Base-by-base conservation (phyloP, 2,797 vertebrate genomes). In the Melopsittacus undulatus region DNA sequence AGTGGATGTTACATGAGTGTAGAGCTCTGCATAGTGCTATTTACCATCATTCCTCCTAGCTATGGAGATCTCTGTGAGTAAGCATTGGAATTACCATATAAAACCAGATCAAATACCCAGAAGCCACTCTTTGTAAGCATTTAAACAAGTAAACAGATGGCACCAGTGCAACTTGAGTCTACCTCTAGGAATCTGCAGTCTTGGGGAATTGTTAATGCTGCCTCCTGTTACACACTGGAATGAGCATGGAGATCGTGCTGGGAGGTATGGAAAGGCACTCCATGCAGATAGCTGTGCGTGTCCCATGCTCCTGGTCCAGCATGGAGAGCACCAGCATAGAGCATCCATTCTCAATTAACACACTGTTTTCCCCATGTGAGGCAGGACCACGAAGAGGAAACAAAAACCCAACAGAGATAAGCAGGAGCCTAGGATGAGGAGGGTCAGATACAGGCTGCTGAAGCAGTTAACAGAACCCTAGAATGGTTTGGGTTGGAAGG, bases 281-380 rank as follows among this genome's bases (percentile, higher is more conserved):
- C 23, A n/a, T 1, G 2, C 17, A 8, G 15, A 10, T 4, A 43
- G 40, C 59, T 73, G 40, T 7, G 24, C 7, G 0, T 42, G 30
- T 42, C 40, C 32, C 27, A 3, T 16, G 21, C 38, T 72, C 16
- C 32, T 4, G 5, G 3, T 32, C 23, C 63, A 15, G 30, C 0
- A 0, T 3, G 7, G 27, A 54, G 30, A 67, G 42, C 54, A 48
- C 48, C 43, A 32, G 46, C 48, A 32, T 10, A 9, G 27, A 52
- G 6, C n/a, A 19, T 20, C 54, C 2, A 0, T 32, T 4, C 45
- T 29, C 10, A 2, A 49, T 52, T 8, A 10, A 10, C 20, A 20
- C 23, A 5, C 46, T 13, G 29, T 14, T 62, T 17, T 40, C 20
- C 7, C n/a, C 32, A 7, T 5, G 36, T 32, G 10, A 9, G 59